These are phyloP conservation scores for Semnopithecus entellus DNA, from an alignment of 2,113 vertebrate species.

Conservation along the genomic window DNA sequence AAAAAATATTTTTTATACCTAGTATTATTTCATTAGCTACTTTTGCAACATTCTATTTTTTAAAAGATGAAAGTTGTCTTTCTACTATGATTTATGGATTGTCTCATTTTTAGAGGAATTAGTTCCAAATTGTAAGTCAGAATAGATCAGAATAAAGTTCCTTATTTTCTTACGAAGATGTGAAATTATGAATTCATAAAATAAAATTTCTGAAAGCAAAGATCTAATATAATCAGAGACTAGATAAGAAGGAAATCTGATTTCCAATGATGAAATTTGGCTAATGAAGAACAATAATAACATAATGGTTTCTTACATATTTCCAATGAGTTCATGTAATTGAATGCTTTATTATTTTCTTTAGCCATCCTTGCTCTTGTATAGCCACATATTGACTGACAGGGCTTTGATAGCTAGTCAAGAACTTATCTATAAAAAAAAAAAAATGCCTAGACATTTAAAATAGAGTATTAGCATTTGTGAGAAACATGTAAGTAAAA, in stretches of 20 bases:
- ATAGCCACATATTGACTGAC: not conserved
- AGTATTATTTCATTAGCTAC: not conserved
- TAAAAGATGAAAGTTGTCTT: constrained; percentile 9
- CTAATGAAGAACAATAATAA: not conserved
- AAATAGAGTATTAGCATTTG: not conserved
- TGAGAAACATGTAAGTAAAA: not conserved
- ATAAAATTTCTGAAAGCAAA: constrained; percentile 6
- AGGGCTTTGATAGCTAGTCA: not conserved
- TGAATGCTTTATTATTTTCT: not conserved
- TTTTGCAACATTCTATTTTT: not conserved
- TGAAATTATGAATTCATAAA: constrained; percentile 2
- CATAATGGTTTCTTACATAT: not conserved
- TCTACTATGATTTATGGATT: not conserved
- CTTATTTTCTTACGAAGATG: not conserved
- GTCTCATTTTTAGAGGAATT: not conserved
- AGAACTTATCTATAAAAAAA: not conserved
- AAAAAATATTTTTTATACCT: not conserved
- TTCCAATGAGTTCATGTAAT: not conserved
- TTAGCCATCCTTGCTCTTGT: not conserved
- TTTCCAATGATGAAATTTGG: constrained; percentile 1
- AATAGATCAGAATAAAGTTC: not conserved
- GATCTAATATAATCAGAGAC: not conserved
- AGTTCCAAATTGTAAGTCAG: not conserved
- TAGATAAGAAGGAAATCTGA: not conserved
- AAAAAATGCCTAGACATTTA: not conserved